phyloP scores from a whole-genome alignment of 2,888 invertebrate genomes.

The Trichopoda pennipes region DNA sequence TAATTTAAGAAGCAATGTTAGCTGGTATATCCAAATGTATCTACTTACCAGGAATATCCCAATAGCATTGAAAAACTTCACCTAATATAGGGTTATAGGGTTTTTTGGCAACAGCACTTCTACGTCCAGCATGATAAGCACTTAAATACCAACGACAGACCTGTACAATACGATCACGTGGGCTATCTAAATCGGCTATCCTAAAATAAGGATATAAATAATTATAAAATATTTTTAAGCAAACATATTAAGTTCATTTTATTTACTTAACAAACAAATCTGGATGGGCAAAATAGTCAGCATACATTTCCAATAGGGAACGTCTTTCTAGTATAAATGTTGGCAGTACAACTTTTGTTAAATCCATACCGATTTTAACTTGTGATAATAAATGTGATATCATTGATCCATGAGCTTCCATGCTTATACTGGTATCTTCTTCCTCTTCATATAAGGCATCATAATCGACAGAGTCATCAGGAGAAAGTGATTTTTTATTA shows the following conservation, averaged over 20 bases:
- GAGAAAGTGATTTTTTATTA: conserved; percentile 56
- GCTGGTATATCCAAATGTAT: too few relatives aligned
- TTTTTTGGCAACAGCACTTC: conserved; percentile 98
- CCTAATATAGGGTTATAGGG: conserved; percentile 99
- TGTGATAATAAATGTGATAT: conserved; percentile 98
- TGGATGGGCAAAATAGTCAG: conserved; percentile 99
- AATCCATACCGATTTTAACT: conserved; percentile 99
- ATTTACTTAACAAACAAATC: conserved; percentile 94
- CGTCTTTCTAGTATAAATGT: conserved; percentile 99
- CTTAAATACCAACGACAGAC: conserved; percentile 98
- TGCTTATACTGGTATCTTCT: conserved; percentile 92
- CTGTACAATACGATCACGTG: conserved; percentile 95
- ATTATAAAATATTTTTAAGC: neutral
- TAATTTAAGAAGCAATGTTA: too few relatives aligned
- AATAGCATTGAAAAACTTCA: conserved; percentile 95
- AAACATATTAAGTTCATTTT: neutral
- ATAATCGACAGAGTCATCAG: conserved; percentile 88
- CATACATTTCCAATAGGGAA: conserved; percentile 99
- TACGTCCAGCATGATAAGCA: conserved; percentile 98
- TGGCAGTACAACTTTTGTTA: conserved; percentile 97
- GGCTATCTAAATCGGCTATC: conserved; percentile 92
- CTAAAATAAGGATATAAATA: conserved; percentile 81
- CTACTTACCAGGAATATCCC: conserved; percentile 85
- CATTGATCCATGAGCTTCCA: conserved; percentile 98
- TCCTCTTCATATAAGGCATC: conserved; percentile 95